phyloP scores from a whole-genome alignment of 2,113 vertebrate genomes.

The Smithornis capensis region DNA sequence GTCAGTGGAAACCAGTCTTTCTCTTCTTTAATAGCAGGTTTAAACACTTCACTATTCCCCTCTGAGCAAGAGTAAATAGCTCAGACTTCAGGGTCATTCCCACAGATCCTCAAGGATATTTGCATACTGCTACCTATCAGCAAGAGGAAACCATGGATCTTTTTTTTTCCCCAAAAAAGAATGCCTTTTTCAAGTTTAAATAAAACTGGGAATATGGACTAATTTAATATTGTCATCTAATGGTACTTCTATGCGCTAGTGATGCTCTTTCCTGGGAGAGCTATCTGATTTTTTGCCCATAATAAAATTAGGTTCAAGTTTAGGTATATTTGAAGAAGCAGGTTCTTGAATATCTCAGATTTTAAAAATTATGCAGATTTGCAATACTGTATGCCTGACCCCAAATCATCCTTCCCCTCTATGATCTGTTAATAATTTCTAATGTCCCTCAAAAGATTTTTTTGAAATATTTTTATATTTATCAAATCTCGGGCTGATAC shows the following conservation, averaged over 20 bases:
- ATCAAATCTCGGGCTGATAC: neutral
- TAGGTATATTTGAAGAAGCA: neutral
- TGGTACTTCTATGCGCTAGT: neutral
- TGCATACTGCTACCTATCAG: neutral
- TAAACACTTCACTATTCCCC: neutral
- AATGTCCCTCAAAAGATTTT: neutral
- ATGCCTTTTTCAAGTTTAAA: neutral
- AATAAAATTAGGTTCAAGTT: neutral
- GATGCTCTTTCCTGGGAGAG: neutral
- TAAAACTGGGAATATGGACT: neutral
- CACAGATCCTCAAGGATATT: neutral
- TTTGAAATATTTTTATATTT: neutral
- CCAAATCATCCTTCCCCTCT: neutral
- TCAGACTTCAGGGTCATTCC: neutral
- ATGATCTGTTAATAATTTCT: neutral
- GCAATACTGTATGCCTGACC: neutral
- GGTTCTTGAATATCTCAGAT: neutral
- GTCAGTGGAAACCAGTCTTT: neutral
- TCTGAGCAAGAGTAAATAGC: neutral
- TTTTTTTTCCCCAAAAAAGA: neutral
- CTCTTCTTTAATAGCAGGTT: neutral
- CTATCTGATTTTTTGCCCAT: neutral
- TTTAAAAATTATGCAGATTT: neutral
- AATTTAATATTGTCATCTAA: neutral
- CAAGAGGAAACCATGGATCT: neutral